Base-by-base conservation (phyloP, 1,140 invertebrate species). In the Lineus longissimus region DNA sequence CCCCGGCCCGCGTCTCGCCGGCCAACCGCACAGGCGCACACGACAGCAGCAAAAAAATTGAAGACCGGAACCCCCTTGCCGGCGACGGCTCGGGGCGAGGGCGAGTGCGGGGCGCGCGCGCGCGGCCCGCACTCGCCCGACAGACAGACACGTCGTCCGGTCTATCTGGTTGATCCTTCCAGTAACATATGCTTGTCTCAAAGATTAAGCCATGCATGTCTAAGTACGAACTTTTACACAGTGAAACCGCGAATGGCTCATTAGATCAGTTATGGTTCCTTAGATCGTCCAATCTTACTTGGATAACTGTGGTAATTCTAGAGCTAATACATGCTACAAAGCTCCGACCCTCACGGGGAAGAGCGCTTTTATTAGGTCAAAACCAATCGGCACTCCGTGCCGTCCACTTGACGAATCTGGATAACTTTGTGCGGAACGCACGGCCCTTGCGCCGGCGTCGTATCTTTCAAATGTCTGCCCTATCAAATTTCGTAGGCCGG, bases 271-370 rank as follows among this genome's bases (percentile, higher is more conserved):
- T 87, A 86, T 87, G 81, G 84, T 89, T 88, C 82, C 77, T 86
- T 87, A 82, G 87, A 88, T 88, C 77, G 83, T 86, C 85, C 81
- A 78, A 68, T 77, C 56, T 86, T 90, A 90, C 87, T 87, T 90
- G 89, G 89, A 91, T 91, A 92, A 91, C 89, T 88, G 89, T 89
- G 87, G 88, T 86, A 89, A 90, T 88, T 89, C 88, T 89, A 89
- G 88, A 90, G 88, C 74, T 74, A 75, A 72, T 75, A 75, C 73
- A 75, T 74, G 69, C 65, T 62, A 67, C 84, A 33, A 62, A 72
- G 67, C 66, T 65, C 70, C 64, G 65, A 69, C 69, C 68, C 62
- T 84, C 83, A 85, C 81, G 87, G 70, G 74, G 58, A 69, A 61
- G 69, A 68, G 61, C 61, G 74, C 69, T 57, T 76, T 78, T 78